Percentiles rank a stretch among this genome's conserved stretches.
These are phyloP conservation scores for Timema cristinae DNA, from an alignment of 2,888 invertebrate species.

Conservation along the genomic window DNA sequence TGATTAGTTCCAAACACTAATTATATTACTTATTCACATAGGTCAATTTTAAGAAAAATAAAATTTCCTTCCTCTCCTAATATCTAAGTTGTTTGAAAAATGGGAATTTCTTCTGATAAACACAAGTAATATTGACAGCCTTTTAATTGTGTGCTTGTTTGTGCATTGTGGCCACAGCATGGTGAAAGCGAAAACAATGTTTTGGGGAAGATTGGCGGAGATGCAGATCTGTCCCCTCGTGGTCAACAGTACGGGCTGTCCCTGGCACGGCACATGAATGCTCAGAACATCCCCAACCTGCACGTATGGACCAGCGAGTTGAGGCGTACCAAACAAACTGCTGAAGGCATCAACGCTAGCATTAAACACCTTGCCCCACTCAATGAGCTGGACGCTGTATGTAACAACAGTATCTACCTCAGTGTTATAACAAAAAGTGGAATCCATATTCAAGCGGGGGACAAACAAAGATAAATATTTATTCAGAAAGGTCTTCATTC, in stretches of 20 bases:
- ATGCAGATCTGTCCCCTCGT: conserved; percentile 76
- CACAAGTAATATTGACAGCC: no score
- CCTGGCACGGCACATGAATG: conserved; percentile 66
- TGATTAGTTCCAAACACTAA: no score
- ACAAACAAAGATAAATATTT: no score
- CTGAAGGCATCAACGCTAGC: conserved; percentile 70
- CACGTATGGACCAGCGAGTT: conserved; percentile 89
- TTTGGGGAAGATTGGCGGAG: conserved; percentile 85
- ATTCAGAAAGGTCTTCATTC: no score
- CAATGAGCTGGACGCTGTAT: conserved; percentile 89
- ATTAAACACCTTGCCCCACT: conserved; percentile 80
- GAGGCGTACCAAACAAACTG: conserved; percentile 85
- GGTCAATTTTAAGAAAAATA: no score
- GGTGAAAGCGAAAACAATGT: conserved; percentile 92
- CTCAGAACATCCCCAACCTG: conserved; percentile 62
- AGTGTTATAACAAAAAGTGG: no score
- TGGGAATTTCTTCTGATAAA: no score
- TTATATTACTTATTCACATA: no score
- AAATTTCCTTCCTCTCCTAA: no score
- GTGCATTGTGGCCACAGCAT: conserved; percentile 56
- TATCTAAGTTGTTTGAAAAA: no score
- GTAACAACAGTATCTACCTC: conserved; percentile 39
- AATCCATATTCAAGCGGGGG: no score
- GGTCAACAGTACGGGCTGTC: conserved; percentile 75
- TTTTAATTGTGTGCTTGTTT: no score